phyloP scores from a whole-genome alignment of 2,113 vertebrate genomes.

The Excalfactoria chinensis region DNA sequence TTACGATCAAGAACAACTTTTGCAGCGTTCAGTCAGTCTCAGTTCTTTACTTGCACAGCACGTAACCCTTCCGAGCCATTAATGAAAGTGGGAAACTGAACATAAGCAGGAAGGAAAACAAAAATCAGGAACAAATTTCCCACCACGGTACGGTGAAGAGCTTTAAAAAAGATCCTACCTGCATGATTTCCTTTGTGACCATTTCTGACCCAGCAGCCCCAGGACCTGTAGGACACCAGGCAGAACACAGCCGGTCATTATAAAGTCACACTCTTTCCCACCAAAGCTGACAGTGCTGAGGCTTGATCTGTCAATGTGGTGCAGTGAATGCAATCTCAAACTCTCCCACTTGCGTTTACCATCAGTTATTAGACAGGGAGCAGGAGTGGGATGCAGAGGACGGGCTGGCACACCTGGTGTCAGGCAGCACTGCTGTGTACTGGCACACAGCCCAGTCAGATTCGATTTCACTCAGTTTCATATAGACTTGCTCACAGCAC shows the following conservation, averaged over 20 bases:
- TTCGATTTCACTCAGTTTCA: not conserved
- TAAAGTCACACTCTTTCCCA: not conserved
- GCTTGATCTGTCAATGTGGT: not conserved
- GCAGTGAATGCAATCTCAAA: accelerated
- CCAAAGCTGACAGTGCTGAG: not conserved
- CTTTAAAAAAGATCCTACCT: not conserved
- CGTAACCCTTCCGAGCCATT: not conserved
- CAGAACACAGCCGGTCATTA: not conserved
- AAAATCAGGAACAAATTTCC: not conserved
- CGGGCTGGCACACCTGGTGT: not conserved
- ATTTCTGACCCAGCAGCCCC: not conserved
- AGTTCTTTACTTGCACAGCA: not conserved
- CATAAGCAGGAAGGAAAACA: not conserved
- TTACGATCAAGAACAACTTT: not conserved
- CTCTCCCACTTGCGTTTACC: not conserved
- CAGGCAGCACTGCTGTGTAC: not conserved
- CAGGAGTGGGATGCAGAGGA: not conserved
- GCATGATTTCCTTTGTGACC: not conserved
- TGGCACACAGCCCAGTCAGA: not conserved
- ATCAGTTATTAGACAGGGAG: not conserved
- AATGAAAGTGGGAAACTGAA: not conserved
- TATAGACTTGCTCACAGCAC: not conserved
- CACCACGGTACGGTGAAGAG: not conserved
- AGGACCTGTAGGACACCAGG: not conserved
- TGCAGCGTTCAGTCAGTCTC: not conserved